These are phyloP conservation scores for Drosophila parabipectinata DNA, from an alignment of 1,140 invertebrate species.

Conservation along the genomic window DNA sequence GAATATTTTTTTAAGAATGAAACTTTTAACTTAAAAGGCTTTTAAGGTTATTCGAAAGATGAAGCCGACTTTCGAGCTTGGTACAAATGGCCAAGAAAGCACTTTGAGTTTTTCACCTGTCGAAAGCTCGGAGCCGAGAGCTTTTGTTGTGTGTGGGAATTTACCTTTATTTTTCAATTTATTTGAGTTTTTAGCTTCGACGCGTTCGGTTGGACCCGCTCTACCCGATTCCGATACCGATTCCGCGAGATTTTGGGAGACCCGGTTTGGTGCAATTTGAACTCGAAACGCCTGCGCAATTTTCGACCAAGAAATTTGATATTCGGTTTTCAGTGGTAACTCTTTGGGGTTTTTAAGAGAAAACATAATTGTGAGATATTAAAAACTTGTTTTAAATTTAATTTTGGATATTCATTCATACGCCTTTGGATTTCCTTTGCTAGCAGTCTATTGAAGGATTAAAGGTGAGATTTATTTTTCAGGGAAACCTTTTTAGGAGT, in stretches of 20 bases:
- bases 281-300: constrained; percentile 64
- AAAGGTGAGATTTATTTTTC: constrained; percentile 24
- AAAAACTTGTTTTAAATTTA: constrained; percentile 13
- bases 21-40: neutral
- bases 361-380: constrained; percentile 38
- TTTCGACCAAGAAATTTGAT: constrained; percentile 2
- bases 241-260: constrained; percentile 30
- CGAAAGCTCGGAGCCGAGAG: constrained; percentile 19
- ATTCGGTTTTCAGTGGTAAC: constrained; percentile 22
- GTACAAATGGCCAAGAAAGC: neutral
- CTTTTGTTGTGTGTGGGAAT: constrained; percentile 31
- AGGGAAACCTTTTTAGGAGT: neutral
- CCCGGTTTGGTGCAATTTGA: constrained; percentile 35
- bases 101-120: neutral
- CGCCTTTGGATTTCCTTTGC: constrained; percentile 15
- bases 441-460: neutral
- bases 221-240: constrained; percentile 11
- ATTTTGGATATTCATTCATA: constrained; percentile 49
- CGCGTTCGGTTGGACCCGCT: constrained; percentile 64
- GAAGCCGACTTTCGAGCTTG: constrained; percentile 14
- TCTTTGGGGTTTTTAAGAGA: constrained; percentile 15
- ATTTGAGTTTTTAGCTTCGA: constrained; percentile 76
- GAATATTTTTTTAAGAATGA: no score
- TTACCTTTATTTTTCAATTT: constrained; percentile 9
- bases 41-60: neutral